A percentile compares a stretch with the other conserved stretches of the same genome.
Evolutionary conservation across 2,113 vertebrate genomes (phyloP).

Genomic region (Heterocephalus glaber): DNA sequence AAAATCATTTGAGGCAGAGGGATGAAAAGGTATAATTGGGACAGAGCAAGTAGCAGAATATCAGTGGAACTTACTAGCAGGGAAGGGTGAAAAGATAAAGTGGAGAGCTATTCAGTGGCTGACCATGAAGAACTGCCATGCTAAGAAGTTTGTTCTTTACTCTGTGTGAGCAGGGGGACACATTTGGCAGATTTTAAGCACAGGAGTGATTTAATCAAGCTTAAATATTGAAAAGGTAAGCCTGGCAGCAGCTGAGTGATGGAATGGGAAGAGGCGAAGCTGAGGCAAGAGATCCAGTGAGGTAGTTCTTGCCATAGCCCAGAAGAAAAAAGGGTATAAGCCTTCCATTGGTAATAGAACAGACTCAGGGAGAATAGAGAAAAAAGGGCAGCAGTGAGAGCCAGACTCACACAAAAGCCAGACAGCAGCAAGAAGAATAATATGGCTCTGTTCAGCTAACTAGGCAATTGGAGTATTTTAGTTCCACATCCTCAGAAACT

Average conservation of each 20-base stretch:
- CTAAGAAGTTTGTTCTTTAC: not conserved
- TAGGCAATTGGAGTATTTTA: not conserved
- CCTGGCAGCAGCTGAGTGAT: not conserved
- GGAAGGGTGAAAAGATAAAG: not conserved
- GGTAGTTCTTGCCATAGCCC: not conserved
- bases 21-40: not conserved
- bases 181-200: conserved; percentile 39
- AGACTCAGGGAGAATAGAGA: not conserved
- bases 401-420: not conserved
- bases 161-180: not conserved
- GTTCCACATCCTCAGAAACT: not conserved
- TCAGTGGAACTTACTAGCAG: not conserved
- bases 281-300: conserved; percentile 9
- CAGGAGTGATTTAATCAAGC: not conserved
- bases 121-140: not conserved
- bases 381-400: not conserved
- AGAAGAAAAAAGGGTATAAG: not conserved
- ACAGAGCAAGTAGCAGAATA: not conserved
- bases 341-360: not conserved
- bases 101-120: not conserved
- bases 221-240: not conserved
- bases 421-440: not conserved
- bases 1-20: conserved; percentile 3
- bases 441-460: not conserved
- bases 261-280: not conserved